Base-by-base conservation (phyloP, 2,797 vertebrate genomes). In the Helarctos malayanus region DNA sequence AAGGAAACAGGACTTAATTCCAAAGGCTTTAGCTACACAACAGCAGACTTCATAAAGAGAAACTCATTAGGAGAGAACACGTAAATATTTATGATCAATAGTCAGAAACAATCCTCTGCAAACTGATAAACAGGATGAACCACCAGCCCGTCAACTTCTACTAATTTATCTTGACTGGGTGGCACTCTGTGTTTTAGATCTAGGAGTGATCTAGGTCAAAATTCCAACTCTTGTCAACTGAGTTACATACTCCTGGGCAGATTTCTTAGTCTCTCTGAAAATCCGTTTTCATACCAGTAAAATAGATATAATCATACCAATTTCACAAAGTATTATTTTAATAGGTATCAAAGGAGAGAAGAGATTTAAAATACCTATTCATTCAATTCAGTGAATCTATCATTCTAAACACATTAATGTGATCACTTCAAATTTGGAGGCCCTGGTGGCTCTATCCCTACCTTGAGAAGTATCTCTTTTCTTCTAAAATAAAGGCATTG, bases 261-360 rank as follows among this genome's bases (percentile, higher is more conserved):
- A 94, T 76, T 86, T 94, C 76, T 76, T 84, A 18, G 14, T 56
- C 57, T 88, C 41, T 84, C 56, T 61, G 68, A 94, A 47, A 86
- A 91, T 75, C 41, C 13, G 15, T 45, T 84, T 96, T 87, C 81
- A 76, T 73, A 73, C 27, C 49, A 85, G 29, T 69, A 80, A 91
- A 92, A 76, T 13, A 90, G 59, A 81, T 38, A 73, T 0, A 87
- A 81, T 18, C 25, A 68, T 21, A 68, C 7, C 41, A 80, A 86
- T 38, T 65, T 89, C 47, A 29, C 0, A 18, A 41, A 45, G 69
- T 63, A 78, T 78, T 82, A 41, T 87, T 45, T 76, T 18, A 47
- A 89, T 21, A 57, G 35, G 49, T 79, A 89, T 82, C 78, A 93
- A 85, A 89, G 73, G 54, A 86, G 73, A 78, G 47, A 75, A 78